These are phyloP conservation scores for Epinephelus awoara DNA, from an alignment of 2,797 vertebrate species.

Conservation along the genomic window DNA sequence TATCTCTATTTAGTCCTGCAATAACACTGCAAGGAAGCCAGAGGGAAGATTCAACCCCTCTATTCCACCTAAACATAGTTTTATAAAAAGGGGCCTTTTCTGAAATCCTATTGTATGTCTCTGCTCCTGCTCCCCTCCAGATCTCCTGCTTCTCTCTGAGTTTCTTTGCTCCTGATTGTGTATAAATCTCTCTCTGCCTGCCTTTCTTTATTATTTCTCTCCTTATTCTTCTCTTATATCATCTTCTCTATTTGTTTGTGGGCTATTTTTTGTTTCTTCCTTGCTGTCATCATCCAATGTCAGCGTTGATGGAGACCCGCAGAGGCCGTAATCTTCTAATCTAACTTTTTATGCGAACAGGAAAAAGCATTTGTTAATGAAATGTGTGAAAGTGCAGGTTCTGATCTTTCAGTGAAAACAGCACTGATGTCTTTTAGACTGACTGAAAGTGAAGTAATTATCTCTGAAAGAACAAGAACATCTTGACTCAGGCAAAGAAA, in stretches of 20 bases:
- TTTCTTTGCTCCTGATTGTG: neutral
- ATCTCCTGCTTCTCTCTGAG: neutral
- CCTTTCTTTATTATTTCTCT: neutral
- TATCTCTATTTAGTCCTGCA: constrained; percentile 68
- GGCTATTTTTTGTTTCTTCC: neutral
- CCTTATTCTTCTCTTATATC: neutral
- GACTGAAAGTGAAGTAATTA: constrained; percentile 15
- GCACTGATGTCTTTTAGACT: neutral
- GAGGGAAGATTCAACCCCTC: constrained; percentile 39
- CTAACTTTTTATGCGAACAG: neutral
- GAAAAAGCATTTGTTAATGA: neutral
- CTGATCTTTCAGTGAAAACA: constrained; percentile 7
- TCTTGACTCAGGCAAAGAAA: neutral
- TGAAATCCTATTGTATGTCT: constrained; percentile 7
- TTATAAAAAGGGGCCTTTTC: constrained; percentile 33
- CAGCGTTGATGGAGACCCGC: neutral
- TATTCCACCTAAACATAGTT: constrained; percentile 42
- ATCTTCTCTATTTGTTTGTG: neutral
- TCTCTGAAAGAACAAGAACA: neutral
- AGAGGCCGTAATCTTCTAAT: neutral
- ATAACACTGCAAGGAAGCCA: constrained; percentile 54
- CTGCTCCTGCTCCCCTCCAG: neutral
- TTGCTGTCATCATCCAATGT: neutral
- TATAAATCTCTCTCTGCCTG: neutral
- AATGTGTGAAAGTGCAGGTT: constrained; percentile 4